phyloP scores from a whole-genome alignment of 2,797 vertebrate genomes.

The Octomys mimax region DNA sequence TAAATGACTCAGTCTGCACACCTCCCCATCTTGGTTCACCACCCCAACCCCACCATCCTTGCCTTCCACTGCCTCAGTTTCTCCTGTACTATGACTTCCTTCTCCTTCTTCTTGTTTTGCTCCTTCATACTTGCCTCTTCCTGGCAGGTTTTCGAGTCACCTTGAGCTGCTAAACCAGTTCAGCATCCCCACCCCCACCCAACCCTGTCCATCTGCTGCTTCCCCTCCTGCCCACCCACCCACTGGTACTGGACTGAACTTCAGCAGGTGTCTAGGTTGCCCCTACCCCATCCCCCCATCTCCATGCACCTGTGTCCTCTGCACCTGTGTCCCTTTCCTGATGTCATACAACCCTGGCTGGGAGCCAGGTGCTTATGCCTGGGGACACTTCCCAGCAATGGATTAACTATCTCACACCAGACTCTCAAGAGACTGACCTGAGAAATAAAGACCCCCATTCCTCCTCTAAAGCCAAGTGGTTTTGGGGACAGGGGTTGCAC shows the following conservation, averaged over 20 bases:
- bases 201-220: constrained; percentile 73
- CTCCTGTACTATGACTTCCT: not conserved
- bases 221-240: not conserved
- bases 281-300: not conserved
- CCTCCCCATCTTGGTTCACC: not conserved
- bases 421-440: constrained; percentile 44
- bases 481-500: not conserved
- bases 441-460: not conserved
- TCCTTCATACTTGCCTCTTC: constrained; percentile 53
- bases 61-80: constrained; percentile 12
- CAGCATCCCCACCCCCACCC: constrained; percentile 67
- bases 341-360: constrained; percentile 61
- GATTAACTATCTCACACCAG: constrained; percentile 58
- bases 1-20: not conserved
- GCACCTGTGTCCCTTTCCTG: constrained; percentile 78
- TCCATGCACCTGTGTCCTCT: constrained; percentile 75
- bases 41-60: not conserved
- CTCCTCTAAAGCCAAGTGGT: not conserved
- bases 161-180: constrained; percentile 63
- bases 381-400: constrained; percentile 51
- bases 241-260: constrained; percentile 25
- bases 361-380: constrained; percentile 73
- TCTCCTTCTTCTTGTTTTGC: not conserved
- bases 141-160: constrained; percentile 56
- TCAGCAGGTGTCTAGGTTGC: constrained; percentile 66